phyloP scores from a whole-genome alignment of 2,888 invertebrate species.

The Dromius quadrimaculatus region DNA sequence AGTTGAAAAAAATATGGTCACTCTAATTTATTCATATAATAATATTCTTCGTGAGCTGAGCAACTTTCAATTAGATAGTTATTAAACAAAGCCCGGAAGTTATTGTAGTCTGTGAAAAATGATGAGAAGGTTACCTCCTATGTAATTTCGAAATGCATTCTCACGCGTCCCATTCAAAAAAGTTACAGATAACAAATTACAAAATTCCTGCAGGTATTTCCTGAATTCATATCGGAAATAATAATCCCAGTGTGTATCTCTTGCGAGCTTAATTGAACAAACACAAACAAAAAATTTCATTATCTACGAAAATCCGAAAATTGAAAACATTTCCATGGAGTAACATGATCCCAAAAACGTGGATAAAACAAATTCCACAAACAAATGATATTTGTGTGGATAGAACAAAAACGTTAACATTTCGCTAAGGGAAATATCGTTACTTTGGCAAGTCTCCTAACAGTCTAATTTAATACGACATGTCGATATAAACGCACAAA shows the following conservation, averaged over 20 bases:
- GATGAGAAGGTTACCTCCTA: too few relatives aligned
- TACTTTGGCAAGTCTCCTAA: slow-evolving; percentile 23
- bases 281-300: slow-evolving; percentile 35
- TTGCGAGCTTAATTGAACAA: slow-evolving; percentile 23
- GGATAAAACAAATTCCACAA: slow-evolving; percentile 38
- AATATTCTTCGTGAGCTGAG: too few relatives aligned
- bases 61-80: too few relatives aligned
- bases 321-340: slow-evolving; percentile 28
- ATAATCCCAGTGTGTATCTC: slow-evolving; percentile 21
- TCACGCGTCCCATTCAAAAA: too few relatives aligned
- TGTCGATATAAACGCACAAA: slow-evolving; percentile 45
- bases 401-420: slow-evolving; percentile 38
- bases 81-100: too few relatives aligned
- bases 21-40: too few relatives aligned
- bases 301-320: slow-evolving; percentile 37
- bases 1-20: too few relatives aligned
- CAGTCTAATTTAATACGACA: slow-evolving; percentile 48
- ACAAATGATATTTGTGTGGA: slow-evolving; percentile 39
- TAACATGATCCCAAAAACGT: slow-evolving; percentile 35
- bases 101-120: too few relatives aligned
- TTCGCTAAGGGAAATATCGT: slow-evolving; percentile 8
- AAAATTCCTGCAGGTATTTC: background rate
- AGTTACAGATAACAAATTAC: too few relatives aligned
- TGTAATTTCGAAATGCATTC: too few relatives aligned
- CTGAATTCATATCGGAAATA: slow-evolving; percentile 17